Evolutionary conservation across 2,113 vertebrate genomes (phyloP).

Genomic region (Erythrolamprus reginae): DNA sequence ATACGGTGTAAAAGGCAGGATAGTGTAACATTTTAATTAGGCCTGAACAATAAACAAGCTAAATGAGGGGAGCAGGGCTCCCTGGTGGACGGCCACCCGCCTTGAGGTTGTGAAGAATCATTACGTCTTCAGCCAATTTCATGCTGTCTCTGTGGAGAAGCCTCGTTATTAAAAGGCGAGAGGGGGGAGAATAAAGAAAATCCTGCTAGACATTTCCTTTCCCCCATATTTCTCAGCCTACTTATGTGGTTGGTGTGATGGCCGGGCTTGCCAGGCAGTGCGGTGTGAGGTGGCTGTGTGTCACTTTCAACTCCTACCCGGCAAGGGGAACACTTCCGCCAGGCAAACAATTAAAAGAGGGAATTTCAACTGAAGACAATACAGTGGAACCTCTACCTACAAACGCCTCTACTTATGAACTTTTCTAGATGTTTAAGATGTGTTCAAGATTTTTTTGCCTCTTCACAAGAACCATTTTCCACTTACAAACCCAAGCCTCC

Average conservation of each 20-base stretch:
- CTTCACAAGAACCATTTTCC: too few species aligned
- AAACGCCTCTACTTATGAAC: too few species aligned
- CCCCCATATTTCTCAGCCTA: conserved; percentile 33
- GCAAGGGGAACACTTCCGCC: background rate
- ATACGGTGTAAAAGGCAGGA: conserved; percentile 66
- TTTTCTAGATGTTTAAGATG: too few species aligned
- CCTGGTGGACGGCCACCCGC: conserved; percentile 66
- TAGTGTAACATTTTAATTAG: conserved; percentile 75
- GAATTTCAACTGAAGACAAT: background rate
- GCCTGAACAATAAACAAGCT: conserved; percentile 77
- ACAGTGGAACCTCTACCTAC: too few species aligned
- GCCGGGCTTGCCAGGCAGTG: background rate
- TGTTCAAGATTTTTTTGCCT: too few species aligned
- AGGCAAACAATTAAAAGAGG: background rate
- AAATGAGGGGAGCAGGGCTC: conserved; percentile 69
- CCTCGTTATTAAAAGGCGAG: conserved; percentile 29
- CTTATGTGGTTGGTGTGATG: conserved; percentile 13
- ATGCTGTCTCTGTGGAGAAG: conserved; percentile 49
- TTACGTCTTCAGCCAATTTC: conserved; percentile 71
- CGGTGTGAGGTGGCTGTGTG: background rate
- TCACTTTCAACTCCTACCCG: background rate
- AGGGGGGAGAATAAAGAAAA: conserved; percentile 19
- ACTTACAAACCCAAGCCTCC: too few species aligned
- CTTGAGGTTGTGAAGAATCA: conserved; percentile 64
- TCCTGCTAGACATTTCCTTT: conserved; percentile 17